phyloP scores from a whole-genome alignment of 2,888 invertebrate species.

The Polyommatus iphigenia region DNA sequence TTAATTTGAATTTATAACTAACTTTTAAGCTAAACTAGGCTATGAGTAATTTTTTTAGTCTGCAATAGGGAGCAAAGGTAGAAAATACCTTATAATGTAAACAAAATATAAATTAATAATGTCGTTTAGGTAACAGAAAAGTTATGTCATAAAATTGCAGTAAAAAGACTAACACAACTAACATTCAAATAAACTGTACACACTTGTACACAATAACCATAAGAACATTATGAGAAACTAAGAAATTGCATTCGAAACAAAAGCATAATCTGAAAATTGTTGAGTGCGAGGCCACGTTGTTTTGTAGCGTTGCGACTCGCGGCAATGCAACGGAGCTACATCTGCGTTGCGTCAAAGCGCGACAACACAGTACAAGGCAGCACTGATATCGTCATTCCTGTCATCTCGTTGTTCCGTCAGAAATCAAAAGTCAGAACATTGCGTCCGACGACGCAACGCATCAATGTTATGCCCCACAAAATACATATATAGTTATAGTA shows the following conservation, averaged over 20 bases:
- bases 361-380: too few relatives aligned
- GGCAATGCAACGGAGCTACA: conserved; percentile 29
- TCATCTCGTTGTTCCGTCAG: background rate
- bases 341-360: too few relatives aligned
- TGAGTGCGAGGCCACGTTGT: background rate
- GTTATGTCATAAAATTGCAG: background rate
- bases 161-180: background rate
- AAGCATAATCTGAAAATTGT: conserved; percentile 32
- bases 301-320: background rate
- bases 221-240: background rate
- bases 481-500: too few relatives aligned
- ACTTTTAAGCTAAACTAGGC: too few relatives aligned
- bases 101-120: background rate
- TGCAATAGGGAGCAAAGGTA: too few relatives aligned
- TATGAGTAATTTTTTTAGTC: too few relatives aligned
- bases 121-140: background rate
- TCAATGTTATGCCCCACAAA: too few relatives aligned
- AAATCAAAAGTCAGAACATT: background rate
- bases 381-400: conserved; percentile 32
- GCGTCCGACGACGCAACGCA: too few relatives aligned
- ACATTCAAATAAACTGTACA: background rate
- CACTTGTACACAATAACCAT: conserved; percentile 5
- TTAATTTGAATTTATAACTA: too few relatives aligned
- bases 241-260: conserved; percentile 6
- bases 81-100: too few relatives aligned